Base-by-base conservation (phyloP, 2,797 vertebrate genomes). In the Cuculus canorus region DNA sequence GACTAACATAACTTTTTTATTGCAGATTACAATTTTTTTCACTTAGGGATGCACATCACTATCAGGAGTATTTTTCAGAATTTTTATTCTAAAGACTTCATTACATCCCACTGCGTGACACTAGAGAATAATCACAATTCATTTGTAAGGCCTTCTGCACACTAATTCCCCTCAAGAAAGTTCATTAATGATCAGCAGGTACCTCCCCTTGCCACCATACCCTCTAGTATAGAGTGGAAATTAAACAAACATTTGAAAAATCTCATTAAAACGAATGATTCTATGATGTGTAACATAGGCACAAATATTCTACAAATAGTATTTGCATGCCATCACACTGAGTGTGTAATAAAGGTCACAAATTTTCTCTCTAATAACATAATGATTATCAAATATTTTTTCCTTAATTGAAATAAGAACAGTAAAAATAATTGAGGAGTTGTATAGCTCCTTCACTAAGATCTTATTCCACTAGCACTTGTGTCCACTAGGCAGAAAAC, bases 211-310 rank as follows among this genome's bases (percentile, higher is more conserved):
- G 32, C 70, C 63, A 90, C 43, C 17, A 39, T 59, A 77, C 5
- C 25, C 33, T 73, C 47, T 45, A 19, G 3, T 22, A 7, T 11
- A 48, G 23, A 32, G 39, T 59, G 13, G 37, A 86, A 96, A 88
- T 72, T 27, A 87, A 56, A 7, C 13, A 81, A 93, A 86, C 17
- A n/a, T 92, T 96, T 93, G 88, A 89, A 94, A 94, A 82, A 24
- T 14, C 72, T 30, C 33, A 84, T 93, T 89, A 89, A 75, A 59
- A 73, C 17, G 43, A 89, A 87, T 17, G 2, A 87, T 47, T 75
- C 50, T 43, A 77, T 47, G 13, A 92, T 89, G 64, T 52, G 21
- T 17, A 85, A 92, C 85, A 92, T 2, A 92, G 17, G 48, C 52
- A 93, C 71, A 95, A 80, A 76, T 87, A 90, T 53, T 90, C 53